These are phyloP conservation scores for Macrochelys suwanniensis DNA, from an alignment of 2,797 vertebrate species.

Conservation along the genomic window DNA sequence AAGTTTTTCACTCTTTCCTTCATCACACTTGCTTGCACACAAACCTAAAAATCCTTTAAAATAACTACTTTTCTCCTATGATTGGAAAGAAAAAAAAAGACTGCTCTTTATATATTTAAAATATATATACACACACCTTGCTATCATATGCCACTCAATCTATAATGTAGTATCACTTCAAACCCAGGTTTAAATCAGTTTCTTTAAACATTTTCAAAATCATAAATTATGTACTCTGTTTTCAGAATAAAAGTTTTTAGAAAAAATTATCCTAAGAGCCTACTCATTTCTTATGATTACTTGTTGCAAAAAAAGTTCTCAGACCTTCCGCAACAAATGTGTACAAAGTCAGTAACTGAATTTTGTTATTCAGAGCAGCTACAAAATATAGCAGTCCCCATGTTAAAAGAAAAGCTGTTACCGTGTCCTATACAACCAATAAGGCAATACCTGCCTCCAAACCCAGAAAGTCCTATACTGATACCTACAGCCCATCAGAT, in stretches of 20 bases:
- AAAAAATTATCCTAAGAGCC: neutral
- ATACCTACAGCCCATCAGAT: neutral
- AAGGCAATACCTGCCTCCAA: neutral
- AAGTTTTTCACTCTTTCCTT: neutral
- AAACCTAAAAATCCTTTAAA: neutral
- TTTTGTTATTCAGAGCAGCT: neutral
- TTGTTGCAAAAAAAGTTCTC: neutral
- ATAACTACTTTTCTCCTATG: neutral
- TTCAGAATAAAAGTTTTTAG: neutral
- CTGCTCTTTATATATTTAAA: too few species aligned
- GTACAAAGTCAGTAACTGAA: too few species aligned
- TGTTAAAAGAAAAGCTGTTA: neutral
- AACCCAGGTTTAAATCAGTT: neutral
- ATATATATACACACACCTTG: neutral
- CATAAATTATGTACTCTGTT: too few species aligned
- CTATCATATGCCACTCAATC: neutral
- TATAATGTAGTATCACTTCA: neutral
- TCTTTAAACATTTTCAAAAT: neutral
- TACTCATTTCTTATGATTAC: neutral
- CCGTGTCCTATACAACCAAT: neutral
- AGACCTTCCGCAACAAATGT: too few species aligned
- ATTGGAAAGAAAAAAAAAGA: neutral
- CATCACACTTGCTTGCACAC: neutral
- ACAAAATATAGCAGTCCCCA: neutral
- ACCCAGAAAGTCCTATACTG: neutral